These are phyloP conservation scores for Aphidius ervi DNA, from an alignment of 1,140 invertebrate genomes.

Conservation along the genomic window DNA sequence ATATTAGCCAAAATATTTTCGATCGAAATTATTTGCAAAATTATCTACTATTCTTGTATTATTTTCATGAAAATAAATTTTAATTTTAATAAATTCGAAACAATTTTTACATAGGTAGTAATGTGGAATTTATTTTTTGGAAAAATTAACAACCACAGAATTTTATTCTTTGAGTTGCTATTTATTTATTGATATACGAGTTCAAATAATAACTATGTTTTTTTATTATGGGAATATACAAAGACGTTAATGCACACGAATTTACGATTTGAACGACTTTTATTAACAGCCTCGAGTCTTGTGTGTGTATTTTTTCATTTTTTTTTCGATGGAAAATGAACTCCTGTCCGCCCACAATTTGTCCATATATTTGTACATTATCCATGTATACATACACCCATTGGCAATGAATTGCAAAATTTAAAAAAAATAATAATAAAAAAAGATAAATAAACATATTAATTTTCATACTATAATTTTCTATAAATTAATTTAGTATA, in stretches of 20 bases:
- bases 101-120: no score
- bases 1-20: no score
- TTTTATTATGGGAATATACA: slow-evolving; percentile 6
- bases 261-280: slow-evolving; percentile 21
- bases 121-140: no score
- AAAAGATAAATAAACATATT: slow-evolving; percentile 1
- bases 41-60: no score
- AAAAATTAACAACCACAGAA: no score
- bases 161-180: background rate
- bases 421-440: background rate
- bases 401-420: no score
- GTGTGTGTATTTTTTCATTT: background rate
- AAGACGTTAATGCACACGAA: slow-evolving; percentile 9
- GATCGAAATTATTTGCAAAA: no score
- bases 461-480: no score
- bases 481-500: no score
- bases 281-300: slow-evolving; percentile 18
- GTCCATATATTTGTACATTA: no score
- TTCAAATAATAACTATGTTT: background rate
- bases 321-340: slow-evolving; percentile 4
- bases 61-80: no score
- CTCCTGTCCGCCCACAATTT: slow-evolving; percentile 14
- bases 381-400: background rate
- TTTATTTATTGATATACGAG: background rate
- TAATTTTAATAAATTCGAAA: no score